Evolutionary conservation across 2,797 vertebrate species (phyloP), one percentile per base, ranked within the genome.

Genomic region (Tinamus major): DNA sequence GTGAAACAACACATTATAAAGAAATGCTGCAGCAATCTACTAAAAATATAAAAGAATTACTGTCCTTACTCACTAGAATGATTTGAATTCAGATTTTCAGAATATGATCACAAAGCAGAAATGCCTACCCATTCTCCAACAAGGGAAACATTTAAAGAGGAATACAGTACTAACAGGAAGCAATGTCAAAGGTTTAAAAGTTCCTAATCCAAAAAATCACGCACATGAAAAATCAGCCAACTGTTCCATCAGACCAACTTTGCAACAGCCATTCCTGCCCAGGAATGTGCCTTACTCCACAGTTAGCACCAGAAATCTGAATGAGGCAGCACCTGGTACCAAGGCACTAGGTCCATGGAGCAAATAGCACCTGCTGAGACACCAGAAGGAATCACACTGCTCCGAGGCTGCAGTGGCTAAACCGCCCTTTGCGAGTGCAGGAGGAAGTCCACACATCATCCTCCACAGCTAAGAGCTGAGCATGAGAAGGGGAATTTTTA

Each of bases 261-360:
- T 2, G 37, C 84, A 88, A 86, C 79, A 37, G 4, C 49, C 61
- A 41, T 0, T 5, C 44, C 61, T 27, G 53, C 68, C 27, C 29
- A 13, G 23, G n/a, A 26, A 44, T 35, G 37, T 35, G 39, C 24
- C 49, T 62, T 49, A 37, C 56, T 74, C 9, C 62, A 35, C 26
- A 18, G 9, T 69, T 31, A 37, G 0, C 24, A 29, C n/a, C 80
- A 78, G 64, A 71, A 53, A 49, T 58, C 41, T 29, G 80, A 82
- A 53, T 3, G 31, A 53, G 81, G 61, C 1, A 13, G 49, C 29
- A 56, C 4, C 31, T 53, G 19, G 55, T 20, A 65, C n/a, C 88
- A 64, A 53, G 26, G 26, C 7, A 20, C 1, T n/a, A n/a, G 10
- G 1, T 1, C 18, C 0, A 0, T 3, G 16, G 42, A 70, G 23